A percentile compares a stretch with the other conserved stretches of the same genome.
phyloP scores from a whole-genome alignment of 2,113 vertebrate species.

The Marmota monax region DNA sequence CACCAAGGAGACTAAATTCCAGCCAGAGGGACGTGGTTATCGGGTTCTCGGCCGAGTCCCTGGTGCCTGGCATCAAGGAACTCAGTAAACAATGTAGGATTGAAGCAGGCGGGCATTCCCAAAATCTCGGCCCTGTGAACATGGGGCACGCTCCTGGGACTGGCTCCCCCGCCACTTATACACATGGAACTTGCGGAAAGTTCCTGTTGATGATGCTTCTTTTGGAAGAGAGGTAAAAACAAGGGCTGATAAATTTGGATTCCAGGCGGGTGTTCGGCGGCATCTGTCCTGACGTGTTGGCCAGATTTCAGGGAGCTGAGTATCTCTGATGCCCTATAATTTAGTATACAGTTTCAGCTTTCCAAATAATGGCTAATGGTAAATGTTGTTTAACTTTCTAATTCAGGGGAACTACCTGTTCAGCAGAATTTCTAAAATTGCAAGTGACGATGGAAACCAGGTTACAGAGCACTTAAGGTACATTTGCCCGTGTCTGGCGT shows the following conservation, averaged over 20 bases:
- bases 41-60: background rate
- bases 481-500: slow-evolving; percentile 66
- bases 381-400: slow-evolving; percentile 79
- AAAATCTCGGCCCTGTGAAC: background rate
- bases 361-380: slow-evolving; percentile 79
- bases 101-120: background rate
- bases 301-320: slow-evolving; percentile 76
- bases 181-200: slow-evolving; percentile 32
- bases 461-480: slow-evolving; percentile 75
- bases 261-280: slow-evolving; percentile 66
- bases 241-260: slow-evolving; percentile 64
- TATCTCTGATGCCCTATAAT: slow-evolving; percentile 72
- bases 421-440: slow-evolving; percentile 77
- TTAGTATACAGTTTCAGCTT: slow-evolving; percentile 70
- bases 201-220: background rate
- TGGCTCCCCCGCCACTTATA: slow-evolving; percentile 36
- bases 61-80: background rate
- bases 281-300: slow-evolving; percentile 74
- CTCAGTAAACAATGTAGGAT: background rate
- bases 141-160: background rate
- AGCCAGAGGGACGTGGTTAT: background rate
- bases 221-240: slow-evolving; percentile 10
- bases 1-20: background rate
- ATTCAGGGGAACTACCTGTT: slow-evolving; percentile 76
- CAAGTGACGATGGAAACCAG: slow-evolving; percentile 74